Percentiles rank a stretch among this genome's conserved stretches.
phyloP scores from a whole-genome alignment of 1,140 invertebrate genomes.

The Hirudo medicinalis region DNA sequence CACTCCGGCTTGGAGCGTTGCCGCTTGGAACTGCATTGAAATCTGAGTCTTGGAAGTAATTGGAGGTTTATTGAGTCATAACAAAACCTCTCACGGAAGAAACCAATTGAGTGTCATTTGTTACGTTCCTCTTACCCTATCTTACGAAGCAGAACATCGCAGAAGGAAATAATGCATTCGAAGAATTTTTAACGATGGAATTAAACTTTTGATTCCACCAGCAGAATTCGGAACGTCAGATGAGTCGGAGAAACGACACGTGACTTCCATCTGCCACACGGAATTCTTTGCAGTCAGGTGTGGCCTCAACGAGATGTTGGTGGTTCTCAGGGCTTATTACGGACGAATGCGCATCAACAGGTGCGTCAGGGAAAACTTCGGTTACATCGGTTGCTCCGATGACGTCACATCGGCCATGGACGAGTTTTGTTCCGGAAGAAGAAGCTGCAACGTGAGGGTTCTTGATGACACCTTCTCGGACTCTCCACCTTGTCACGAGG shows the following conservation, averaged over 20 bases:
- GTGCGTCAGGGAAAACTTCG: slow-evolving; percentile 20
- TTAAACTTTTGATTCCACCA: no score
- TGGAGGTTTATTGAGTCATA: no score
- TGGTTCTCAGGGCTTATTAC: neutral
- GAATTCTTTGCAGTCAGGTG: slow-evolving; percentile 12
- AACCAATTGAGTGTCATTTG: no score
- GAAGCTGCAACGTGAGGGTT: slow-evolving; percentile 14
- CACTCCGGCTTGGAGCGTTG: neutral
- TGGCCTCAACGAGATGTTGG: slow-evolving; percentile 1
- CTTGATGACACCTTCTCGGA: slow-evolving; percentile 20
- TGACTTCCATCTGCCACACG: neutral
- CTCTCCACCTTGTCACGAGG: slow-evolving; percentile 16
- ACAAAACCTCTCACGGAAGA: no score
- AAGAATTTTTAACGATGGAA: no score
- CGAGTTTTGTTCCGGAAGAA: slow-evolving; percentile 19
- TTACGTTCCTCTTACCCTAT: no score
- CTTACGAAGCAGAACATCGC: no score
- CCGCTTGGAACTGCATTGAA: no score
- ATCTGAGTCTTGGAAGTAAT: no score
- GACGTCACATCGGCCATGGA: slow-evolving; percentile 15
- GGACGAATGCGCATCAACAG: slow-evolving; percentile 13
- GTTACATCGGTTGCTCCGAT: slow-evolving; percentile 20
- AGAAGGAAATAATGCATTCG: no score
- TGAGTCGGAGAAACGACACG: neutral
- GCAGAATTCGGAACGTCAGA: no score